Conservation (phyloP, 2,888 invertebrate species). For the Seira musarum region DNA sequence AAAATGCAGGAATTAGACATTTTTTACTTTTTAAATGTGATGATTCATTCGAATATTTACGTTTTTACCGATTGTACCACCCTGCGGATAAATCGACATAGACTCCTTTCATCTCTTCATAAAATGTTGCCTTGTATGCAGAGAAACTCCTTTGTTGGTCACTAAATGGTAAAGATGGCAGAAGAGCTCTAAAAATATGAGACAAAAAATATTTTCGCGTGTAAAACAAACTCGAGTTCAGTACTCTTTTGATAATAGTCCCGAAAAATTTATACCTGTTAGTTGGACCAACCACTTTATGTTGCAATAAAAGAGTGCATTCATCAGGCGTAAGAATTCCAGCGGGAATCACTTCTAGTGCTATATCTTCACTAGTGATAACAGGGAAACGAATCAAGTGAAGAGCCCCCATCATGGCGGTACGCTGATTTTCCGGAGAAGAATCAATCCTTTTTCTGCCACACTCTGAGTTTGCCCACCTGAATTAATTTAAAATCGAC, state of each 20-base stretch:
- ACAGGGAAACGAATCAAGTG: conserved; percentile 84
- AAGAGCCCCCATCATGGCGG: conserved; percentile 80
- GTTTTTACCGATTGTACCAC: conserved; percentile 64
- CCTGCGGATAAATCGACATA: conserved; percentile 62
- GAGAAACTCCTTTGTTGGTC: conserved; percentile 55
- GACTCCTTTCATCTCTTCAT: conserved; percentile 56
- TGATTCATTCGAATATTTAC: neutral
- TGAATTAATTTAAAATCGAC: too few species aligned
- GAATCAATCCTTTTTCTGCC: conserved; percentile 77
- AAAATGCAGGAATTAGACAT: too few species aligned
- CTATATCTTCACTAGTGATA: conserved; percentile 90
- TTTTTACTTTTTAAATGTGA: neutral
- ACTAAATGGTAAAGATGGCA: conserved; percentile 53
- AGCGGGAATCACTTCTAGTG: conserved; percentile 82
- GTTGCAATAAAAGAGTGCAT: too few species aligned
- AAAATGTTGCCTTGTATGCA: conserved; percentile 58
- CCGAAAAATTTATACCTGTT: conserved; percentile 37
- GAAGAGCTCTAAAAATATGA: conserved; percentile 31
- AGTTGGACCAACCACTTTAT: conserved; percentile 55
- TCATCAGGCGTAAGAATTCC: conserved; percentile 82
- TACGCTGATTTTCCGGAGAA: conserved; percentile 80
- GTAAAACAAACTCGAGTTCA: neutral
- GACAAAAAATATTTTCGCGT: neutral
- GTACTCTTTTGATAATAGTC: neutral
- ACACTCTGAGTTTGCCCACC: conserved; percentile 85